Percentiles rank a stretch among this genome's conserved stretches.
Conservation (phyloP, 35 echinoderm and acorn worm species). For the Eucidaris tribuloides region DNA sequence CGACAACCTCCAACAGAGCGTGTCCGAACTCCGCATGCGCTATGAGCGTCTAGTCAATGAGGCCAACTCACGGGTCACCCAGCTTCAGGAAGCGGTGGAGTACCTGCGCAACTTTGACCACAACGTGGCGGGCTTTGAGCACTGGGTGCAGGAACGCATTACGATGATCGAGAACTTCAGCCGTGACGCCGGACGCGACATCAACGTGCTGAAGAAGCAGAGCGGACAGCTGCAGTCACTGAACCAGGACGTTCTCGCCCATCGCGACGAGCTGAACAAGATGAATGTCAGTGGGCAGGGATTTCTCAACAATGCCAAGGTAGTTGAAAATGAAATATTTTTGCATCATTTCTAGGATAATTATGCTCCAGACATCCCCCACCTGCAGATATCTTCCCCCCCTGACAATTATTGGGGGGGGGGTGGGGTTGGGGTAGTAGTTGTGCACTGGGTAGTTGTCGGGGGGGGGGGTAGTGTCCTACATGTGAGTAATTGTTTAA, state of each 20-base stretch:
- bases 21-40: slow-evolving; percentile 75
- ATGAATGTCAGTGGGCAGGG: slow-evolving; percentile 63
- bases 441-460: no score
- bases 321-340: no score
- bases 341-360: no score
- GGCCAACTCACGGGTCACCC: slow-evolving; percentile 65
- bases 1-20: slow-evolving; percentile 63
- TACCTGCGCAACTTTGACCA: slow-evolving; percentile 82
- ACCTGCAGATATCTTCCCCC: no score
- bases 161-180: slow-evolving; percentile 59
- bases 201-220: slow-evolving; percentile 79
- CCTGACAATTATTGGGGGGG: no score
- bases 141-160: slow-evolving; percentile 70
- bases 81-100: slow-evolving; percentile 60
- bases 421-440: no score
- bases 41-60: slow-evolving; percentile 80
- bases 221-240: slow-evolving; percentile 73
- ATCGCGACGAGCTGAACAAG: slow-evolving; percentile 71
- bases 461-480: no score
- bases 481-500: no score
- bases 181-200: slow-evolving; percentile 78
- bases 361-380: no score
- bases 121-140: slow-evolving; percentile 65
- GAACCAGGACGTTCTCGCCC: slow-evolving; percentile 50
- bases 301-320: slow-evolving; percentile 93